A percentile compares a stretch with the other conserved stretches of the same genome.
These are phyloP conservation scores for Dryococelus australis DNA, from an alignment of 2,888 invertebrate genomes.

Conservation along the genomic window DNA sequence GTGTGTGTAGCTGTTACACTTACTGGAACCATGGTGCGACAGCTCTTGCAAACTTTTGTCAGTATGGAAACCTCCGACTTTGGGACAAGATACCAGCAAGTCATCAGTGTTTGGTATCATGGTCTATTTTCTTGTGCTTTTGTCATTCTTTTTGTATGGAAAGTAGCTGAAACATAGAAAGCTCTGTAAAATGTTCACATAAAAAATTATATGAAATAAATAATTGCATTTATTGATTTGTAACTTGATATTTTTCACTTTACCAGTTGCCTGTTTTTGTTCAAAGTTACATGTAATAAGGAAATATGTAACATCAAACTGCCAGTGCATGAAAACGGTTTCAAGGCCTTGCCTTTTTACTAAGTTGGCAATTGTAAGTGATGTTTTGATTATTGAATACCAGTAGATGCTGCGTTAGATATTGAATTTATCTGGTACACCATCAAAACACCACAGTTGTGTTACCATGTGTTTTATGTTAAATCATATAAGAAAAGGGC, in stretches of 20 bases:
- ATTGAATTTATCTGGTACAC: no score
- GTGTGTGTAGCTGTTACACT: background rate
- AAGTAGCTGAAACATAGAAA: slow-evolving; percentile 39
- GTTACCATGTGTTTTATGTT: no score
- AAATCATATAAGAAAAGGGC: no score
- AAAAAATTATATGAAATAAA: slow-evolving; percentile 45
- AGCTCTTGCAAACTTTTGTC: background rate
- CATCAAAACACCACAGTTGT: no score
- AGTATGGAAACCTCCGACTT: background rate
- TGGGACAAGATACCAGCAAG: background rate
- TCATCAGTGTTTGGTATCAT: slow-evolving; percentile 28
- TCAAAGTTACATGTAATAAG: background rate
- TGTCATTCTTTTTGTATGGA: slow-evolving; percentile 42
- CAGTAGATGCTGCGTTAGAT: no score
- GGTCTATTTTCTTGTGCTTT: slow-evolving; percentile 43
- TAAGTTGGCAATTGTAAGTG: no score
- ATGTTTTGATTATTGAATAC: no score
- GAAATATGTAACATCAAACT: no score
- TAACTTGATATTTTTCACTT: slow-evolving; percentile 30
- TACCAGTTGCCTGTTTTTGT: background rate
- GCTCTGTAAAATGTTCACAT: slow-evolving; percentile 47
- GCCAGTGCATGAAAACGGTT: no score
- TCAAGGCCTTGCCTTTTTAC: no score
- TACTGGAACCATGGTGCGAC: background rate
- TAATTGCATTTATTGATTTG: slow-evolving; percentile 47